Base-by-base conservation (phyloP, 2,888 invertebrate genomes). In the Hedya salicella region DNA sequence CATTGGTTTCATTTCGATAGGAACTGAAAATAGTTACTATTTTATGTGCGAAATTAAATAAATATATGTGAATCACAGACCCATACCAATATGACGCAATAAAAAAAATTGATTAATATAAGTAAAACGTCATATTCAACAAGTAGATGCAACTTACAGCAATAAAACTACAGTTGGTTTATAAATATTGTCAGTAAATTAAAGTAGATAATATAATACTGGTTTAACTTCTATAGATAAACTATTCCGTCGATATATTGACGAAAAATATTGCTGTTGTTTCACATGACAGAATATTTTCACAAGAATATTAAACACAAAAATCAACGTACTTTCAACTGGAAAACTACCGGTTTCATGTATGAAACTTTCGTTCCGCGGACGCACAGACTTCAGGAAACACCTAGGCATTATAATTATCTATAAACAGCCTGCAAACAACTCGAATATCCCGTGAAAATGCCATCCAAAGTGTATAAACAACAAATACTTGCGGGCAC, bases 381-480 rank as follows among this genome's bases (percentile, higher is more conserved):
- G 80, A 57, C 88, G 82, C 72, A 87, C 86, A 46, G 90, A 82
- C 69, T 81, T 84, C 69, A 90, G 67, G 68, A 88, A 91, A 83
- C 91, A 89, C 76, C 81, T 87, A 70, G 91, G 91, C 91, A 91
- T 91, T 71, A 62, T 85, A 71, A 72, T 71, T 72, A 56, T 61
- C 68, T 68, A 67, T 50, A 32, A 54, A 61, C 16, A n/a, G 16
- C 14, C 2, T 30, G 13, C 11, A 11, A 49, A 49, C 48, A 40
- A 61, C 40, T 54, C 62, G 66, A 60, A 71, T 69, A 73, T 71
- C 66, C 70, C 71, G 66, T 62, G 67, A 75, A 74, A 75, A 73
- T 70, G 68, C 62, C 66, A 68, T 75, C 74, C 65, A 78, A 78
- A 77, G 73, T 75, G 67, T 54, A 67, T 65, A 71, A 73, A 69